Percentiles rank a stretch among this genome's conserved stretches.
These are phyloP conservation scores for Smittia sp. DNA, from an alignment of 2,888 invertebrate species.

Conservation along the genomic window DNA sequence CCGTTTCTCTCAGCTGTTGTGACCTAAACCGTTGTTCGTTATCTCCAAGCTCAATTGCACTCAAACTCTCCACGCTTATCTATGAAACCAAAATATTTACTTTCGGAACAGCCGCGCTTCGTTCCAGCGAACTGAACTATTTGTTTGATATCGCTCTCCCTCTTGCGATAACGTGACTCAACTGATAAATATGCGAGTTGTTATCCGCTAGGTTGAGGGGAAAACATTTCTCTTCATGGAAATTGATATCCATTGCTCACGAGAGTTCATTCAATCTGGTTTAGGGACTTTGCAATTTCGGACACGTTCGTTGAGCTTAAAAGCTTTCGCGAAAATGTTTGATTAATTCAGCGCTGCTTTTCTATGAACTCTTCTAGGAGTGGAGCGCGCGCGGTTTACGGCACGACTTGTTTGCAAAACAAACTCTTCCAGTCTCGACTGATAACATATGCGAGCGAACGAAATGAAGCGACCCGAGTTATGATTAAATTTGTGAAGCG, in stretches of 20 bases:
- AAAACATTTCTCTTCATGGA: not conserved
- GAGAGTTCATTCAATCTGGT: not conserved
- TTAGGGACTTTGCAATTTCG: not conserved
- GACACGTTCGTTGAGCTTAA: slow-evolving; percentile 2
- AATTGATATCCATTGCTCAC: not conserved
- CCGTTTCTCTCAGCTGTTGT: no score
- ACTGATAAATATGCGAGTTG: slow-evolving; percentile 4
- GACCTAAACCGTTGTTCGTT: no score
- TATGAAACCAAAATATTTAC: not conserved
- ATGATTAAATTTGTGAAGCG: not conserved
- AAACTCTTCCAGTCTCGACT: not conserved
- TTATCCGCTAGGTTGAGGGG: not conserved
- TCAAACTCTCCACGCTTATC: not conserved
- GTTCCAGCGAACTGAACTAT: not conserved
- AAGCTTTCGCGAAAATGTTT: not conserved
- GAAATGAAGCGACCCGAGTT: not conserved
- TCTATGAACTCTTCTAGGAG: no score
- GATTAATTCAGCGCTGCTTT: not conserved
- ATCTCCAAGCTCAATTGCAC: not conserved
- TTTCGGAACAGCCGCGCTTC: not conserved
- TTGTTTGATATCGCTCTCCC: not conserved
- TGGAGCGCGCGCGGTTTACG: no score
- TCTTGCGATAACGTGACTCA: slow-evolving; percentile 21
- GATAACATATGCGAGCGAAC: not conserved
- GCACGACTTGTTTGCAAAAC: not conserved